Evolutionary conservation across 2,888 invertebrate genomes (phyloP).

Genomic region (Gymnocheta viridis): DNA sequence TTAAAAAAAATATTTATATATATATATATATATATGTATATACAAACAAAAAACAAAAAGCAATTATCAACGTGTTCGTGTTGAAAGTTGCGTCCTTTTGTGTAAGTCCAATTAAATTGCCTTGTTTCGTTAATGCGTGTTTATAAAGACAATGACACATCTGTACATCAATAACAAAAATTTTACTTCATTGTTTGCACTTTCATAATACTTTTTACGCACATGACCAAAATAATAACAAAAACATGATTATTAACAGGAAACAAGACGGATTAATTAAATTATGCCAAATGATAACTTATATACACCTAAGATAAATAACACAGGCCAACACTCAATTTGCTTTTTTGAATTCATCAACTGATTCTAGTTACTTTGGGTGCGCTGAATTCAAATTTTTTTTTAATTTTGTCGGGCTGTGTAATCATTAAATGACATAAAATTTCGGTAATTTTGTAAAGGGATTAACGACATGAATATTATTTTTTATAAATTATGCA

Average conservation of each 20-base stretch:
- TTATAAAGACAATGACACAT: not conserved
- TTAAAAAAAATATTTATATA: too few relatives aligned
- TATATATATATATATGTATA: too few relatives aligned
- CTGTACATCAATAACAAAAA: not conserved
- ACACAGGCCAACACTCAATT: too few relatives aligned
- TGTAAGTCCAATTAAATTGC: not conserved
- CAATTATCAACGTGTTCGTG: not conserved
- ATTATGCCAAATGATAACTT: not conserved
- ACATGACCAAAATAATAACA: slow-evolving; percentile 3
- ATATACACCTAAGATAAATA: not conserved
- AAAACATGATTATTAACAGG: not conserved
- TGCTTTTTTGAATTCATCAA: too few relatives aligned
- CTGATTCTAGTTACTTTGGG: too few relatives aligned
- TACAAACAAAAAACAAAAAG: not conserved
- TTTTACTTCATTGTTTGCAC: slow-evolving; percentile 6
- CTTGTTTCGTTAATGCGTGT: not conserved
- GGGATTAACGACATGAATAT: not conserved
- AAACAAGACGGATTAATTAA: not conserved
- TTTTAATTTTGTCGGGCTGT: too few relatives aligned
- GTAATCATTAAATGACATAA: not conserved
- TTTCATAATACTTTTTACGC: not conserved
- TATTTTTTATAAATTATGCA: not conserved
- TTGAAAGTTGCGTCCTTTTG: not conserved
- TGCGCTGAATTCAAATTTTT: too few relatives aligned
- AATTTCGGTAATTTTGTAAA: not conserved